Evolutionary conservation across 2,113 vertebrate genomes (phyloP).

Genomic region (Pangasianodon gigas): DNA sequence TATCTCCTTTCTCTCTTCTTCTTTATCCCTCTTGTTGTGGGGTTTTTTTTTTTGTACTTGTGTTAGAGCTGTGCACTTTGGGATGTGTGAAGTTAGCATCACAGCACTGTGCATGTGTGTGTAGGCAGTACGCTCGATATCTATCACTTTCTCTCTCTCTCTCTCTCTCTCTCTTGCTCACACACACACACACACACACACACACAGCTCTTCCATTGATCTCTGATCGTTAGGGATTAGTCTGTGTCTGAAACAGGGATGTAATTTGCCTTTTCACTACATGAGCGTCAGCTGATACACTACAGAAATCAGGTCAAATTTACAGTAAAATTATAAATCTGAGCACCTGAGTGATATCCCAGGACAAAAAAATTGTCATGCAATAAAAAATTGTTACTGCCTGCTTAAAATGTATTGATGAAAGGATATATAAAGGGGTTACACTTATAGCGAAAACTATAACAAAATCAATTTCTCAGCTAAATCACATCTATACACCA

Average conservation of each 20-base stretch:
- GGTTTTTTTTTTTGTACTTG: neutral
- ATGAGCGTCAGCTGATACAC: neutral
- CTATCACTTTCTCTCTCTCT: slow-evolving; percentile 40
- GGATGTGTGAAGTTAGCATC: neutral
- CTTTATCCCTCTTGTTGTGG: neutral
- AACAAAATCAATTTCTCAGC: too few species aligned
- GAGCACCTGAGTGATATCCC: neutral
- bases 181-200: slow-evolving; percentile 47
- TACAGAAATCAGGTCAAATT: neutral
- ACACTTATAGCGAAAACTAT: too few species aligned
- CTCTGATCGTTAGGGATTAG: slow-evolving; percentile 61
- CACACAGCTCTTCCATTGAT: slow-evolving; percentile 68
- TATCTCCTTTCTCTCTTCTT: neutral
- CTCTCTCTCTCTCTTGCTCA: neutral
- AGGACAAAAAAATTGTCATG: neutral
- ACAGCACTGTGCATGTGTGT: neutral
- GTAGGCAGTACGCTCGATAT: slow-evolving; percentile 28
- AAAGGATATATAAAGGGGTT: too few species aligned
- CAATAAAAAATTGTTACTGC: neutral
- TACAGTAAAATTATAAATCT: neutral
- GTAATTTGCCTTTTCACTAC: neutral
- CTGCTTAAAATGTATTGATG: neutral
- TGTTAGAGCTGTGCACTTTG: neutral
- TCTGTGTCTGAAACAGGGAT: slow-evolving; percentile 36
- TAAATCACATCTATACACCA: neutral